A percentile compares a stretch with the other conserved stretches of the same genome.
Conservation (phyloP, 1,140 invertebrate genomes). For the Cydia fagiglandana region DNA sequence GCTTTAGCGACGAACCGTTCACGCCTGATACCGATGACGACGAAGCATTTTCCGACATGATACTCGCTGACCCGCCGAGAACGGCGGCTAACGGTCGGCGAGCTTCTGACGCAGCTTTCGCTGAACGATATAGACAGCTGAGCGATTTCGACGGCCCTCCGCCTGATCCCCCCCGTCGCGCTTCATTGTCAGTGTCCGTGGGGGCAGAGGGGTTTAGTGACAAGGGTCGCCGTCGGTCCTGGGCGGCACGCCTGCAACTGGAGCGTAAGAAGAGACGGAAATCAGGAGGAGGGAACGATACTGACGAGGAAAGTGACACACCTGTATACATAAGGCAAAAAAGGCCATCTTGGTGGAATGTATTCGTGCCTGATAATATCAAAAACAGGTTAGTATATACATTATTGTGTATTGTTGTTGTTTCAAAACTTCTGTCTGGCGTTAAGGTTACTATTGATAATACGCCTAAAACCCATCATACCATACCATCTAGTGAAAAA, state of each 20-base stretch:
- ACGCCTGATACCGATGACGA: constrained; percentile 73
- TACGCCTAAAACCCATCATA: too few relatives aligned
- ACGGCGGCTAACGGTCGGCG: constrained; percentile 64
- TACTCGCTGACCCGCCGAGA: constrained; percentile 54
- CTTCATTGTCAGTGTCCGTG: constrained; percentile 85
- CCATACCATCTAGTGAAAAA: too few relatives aligned
- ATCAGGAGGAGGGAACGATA: constrained; percentile 73
- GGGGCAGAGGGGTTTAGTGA: constrained; percentile 76
- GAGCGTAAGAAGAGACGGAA: constrained; percentile 75
- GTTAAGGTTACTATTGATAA: too few relatives aligned
- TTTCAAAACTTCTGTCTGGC: neutral
- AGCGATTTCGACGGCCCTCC: constrained; percentile 79
- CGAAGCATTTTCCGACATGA: constrained; percentile 68
- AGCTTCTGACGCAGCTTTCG: constrained; percentile 68
- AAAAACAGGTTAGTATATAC: constrained; percentile 80
- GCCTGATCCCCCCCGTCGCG: constrained; percentile 79
- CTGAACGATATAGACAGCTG: constrained; percentile 68
- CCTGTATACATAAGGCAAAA: constrained; percentile 83
- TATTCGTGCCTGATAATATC: constrained; percentile 86
- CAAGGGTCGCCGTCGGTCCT: constrained; percentile 82
- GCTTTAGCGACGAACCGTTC: constrained; percentile 68
- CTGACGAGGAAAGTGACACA: constrained; percentile 79
- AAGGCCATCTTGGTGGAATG: constrained; percentile 91
- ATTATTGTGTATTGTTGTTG: neutral
- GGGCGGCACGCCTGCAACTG: constrained; percentile 73